These are phyloP conservation scores for Cossypha niveicapilla DNA, from an alignment of 2,797 vertebrate genomes.

Conservation along the genomic window DNA sequence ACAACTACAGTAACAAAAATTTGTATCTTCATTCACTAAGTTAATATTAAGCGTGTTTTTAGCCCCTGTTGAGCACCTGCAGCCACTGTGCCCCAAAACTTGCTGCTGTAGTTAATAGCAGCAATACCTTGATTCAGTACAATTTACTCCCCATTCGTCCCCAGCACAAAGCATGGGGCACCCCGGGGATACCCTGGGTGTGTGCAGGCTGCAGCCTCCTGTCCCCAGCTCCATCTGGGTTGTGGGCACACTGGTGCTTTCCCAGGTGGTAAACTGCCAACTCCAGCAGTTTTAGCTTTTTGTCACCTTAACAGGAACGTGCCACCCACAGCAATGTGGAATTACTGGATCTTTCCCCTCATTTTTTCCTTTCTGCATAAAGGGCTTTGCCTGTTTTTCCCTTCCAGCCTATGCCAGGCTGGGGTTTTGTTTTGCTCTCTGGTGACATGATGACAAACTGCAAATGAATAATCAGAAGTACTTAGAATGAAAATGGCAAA, in stretches of 20 bases:
- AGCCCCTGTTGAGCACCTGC: background rate
- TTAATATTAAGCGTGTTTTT: background rate
- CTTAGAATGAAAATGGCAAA: constrained; percentile 60
- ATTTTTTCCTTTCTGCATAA: background rate
- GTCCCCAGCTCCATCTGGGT: background rate
- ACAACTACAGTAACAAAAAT: background rate
- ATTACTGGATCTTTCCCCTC: background rate
- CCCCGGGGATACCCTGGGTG: fast-evolving
- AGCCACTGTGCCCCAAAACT: background rate
- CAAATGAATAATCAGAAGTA: constrained; percentile 47
- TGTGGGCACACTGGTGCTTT: fast-evolving
- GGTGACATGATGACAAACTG: constrained; percentile 52
- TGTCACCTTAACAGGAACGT: background rate
- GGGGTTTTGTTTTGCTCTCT: constrained; percentile 42
- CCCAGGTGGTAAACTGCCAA: background rate
- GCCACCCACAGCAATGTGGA: background rate
- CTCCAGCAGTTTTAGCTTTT: background rate
- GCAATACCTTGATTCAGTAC: background rate
- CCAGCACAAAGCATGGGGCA: fast-evolving
- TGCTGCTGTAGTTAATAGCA: background rate
- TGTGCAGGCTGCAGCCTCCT: background rate
- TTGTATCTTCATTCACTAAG: background rate
- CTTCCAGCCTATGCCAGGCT: background rate
- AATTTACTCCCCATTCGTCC: fast-evolving
- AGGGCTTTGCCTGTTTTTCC: background rate